Base-by-base conservation (phyloP, 2,113 vertebrate genomes). In the Okapia johnstoni region DNA sequence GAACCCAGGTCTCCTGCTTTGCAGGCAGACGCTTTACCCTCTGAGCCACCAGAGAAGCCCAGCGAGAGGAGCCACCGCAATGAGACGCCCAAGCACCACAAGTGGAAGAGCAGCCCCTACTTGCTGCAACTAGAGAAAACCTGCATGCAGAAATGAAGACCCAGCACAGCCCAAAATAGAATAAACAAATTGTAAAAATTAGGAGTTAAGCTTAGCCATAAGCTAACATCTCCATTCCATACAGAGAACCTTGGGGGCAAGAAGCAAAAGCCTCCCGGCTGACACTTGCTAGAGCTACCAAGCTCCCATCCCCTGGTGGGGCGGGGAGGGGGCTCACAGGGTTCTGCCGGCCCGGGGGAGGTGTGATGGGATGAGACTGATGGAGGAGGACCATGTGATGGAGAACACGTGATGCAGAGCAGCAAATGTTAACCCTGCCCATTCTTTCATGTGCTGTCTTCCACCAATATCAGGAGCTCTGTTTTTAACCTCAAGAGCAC, bases 281-380 rank as follows among this genome's bases (percentile, higher is more conserved):
- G 85, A 14, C 2, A 28, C 48, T 8, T n/a, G 46, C 57, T 15
- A 5, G 30, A 30, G 60, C 30, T 30, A 7, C 40, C 4, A 5
- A 43, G 28, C 15, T 21, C 21, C 28, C 58, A 15, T 1, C 26
- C 14, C 4, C 36, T 0, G 9, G 43, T 17, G 9, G 5, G 12
- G 5, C 0, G 0, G 6, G 7, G 52, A 26, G 19, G 36, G 21
- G 63, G 26, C 50, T 80, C 11, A 3, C 5, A 36, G 17, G 43
- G 33, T 19, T 66, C 30, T 40, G 55, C 36, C 19, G 40, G 70
- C 6, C 26, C 6, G 4, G 21, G 12, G 5, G 26, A 92, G 36
- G 28, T 3, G 10, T 36, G 50, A 33, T 8, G 3, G 92, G 61
- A 84, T 26, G 57, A 50, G 55, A 13, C 3, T 15, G 36, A 46